A percentile compares a stretch with the other conserved stretches of the same genome.
Evolutionary conservation across 2,113 vertebrate genomes (phyloP).

Genomic region (Prionailurus bengalensis): DNA sequence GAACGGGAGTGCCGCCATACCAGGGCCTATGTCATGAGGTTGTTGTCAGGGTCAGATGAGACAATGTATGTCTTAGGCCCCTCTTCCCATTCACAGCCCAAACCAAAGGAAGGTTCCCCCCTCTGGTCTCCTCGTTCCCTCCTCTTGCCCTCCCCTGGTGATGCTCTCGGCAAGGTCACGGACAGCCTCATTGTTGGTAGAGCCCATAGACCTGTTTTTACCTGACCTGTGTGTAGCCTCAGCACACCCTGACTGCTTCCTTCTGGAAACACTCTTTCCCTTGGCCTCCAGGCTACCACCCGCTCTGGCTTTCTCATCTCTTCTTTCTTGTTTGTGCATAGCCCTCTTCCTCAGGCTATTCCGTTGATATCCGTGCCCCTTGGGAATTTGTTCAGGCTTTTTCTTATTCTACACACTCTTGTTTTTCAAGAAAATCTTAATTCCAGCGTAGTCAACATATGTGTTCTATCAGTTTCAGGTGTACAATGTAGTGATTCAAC

Average conservation of each 20-base stretch:
- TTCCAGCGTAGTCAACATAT: not conserved
- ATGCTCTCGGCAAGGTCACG: not conserved
- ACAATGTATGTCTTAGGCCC: not conserved
- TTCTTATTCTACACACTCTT: not conserved
- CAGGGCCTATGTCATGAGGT: not conserved
- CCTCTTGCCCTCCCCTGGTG: not conserved
- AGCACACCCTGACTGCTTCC: not conserved
- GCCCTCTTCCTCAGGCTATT: not conserved
- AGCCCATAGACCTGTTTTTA: not conserved
- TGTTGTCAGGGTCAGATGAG: not conserved
- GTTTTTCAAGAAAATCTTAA: not conserved
- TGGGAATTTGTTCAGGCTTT: not conserved
- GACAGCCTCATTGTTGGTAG: not conserved
- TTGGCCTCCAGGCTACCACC: not conserved
- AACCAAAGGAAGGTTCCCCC: not conserved
- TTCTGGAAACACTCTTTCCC: not conserved
- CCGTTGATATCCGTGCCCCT: not conserved
- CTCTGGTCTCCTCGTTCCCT: not conserved
- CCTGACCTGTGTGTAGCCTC: not conserved
- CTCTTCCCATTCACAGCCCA: not conserved
- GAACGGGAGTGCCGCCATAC: not conserved
- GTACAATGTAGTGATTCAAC: not conserved
- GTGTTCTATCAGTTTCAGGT: not conserved
- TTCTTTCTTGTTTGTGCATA: not conserved
- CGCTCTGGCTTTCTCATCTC: not conserved